Conservation (phyloP, 1,140 invertebrate genomes). For the Rhyacophila brunnea region DNA sequence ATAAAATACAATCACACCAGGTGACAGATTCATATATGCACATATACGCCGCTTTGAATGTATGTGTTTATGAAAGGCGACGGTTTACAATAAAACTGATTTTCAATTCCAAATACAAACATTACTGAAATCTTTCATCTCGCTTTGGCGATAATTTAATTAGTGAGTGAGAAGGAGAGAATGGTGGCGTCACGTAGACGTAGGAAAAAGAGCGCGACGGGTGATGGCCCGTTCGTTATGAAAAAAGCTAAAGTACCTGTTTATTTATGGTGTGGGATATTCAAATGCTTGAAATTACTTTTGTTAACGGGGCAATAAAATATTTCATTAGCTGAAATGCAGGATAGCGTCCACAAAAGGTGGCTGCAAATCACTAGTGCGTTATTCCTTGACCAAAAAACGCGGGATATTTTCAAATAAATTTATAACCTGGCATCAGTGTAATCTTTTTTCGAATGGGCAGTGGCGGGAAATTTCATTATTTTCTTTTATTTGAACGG, state of each 20-base stretch:
- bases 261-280: slow-evolving; percentile 1
- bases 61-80: no score
- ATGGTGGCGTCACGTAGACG: neutral
- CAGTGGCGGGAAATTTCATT: no score
- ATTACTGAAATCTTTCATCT: neutral
- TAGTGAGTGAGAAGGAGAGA: neutral
- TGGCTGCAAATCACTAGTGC: neutral
- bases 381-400: neutral
- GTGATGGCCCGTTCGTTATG: neutral
- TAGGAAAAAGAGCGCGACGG: neutral
- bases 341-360: slow-evolving; percentile 1
- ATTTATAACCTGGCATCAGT: no score
- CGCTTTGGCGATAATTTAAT: no score
- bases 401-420: no score
- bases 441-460: no score
- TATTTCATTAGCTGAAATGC: neutral
- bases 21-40: no score
- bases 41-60: no score
- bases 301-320: slow-evolving; percentile 3
- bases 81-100: neutral
- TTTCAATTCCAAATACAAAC: neutral
- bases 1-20: no score
- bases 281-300: slow-evolving; percentile 1
- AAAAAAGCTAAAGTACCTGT: slow-evolving; percentile 1
- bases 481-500: no score